Percentiles rank a stretch among this genome's conserved stretches.
Evolutionary conservation across 2,113 vertebrate genomes (phyloP).

Genomic region (Crotalus helleri): DNA sequence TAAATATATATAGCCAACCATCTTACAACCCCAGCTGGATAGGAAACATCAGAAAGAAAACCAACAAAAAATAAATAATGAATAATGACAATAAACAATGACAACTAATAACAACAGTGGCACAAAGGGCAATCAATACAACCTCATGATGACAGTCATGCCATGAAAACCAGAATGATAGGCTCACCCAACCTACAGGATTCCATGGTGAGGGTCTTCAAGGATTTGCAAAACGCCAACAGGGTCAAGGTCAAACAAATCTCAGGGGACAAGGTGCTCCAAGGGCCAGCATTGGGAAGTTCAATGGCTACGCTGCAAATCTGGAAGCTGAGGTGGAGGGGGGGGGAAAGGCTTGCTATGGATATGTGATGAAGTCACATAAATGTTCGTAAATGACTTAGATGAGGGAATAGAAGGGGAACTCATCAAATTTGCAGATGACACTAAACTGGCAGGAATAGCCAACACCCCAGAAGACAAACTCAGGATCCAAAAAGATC

Average conservation of each 20-base stretch:
- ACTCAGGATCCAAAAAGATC: too few species aligned
- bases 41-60: background rate
- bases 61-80: background rate
- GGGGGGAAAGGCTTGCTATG: fast-evolving
- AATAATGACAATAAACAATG: background rate
- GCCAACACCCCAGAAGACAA: too few species aligned
- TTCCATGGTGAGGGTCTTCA: background rate
- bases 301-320: background rate
- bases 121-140: background rate
- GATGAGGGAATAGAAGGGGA: too few species aligned
- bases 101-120: background rate
- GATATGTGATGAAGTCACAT: background rate
- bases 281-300: background rate
- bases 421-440: too few species aligned
- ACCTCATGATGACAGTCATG: background rate
- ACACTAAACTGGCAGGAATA: too few species aligned
- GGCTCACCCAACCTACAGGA: background rate
- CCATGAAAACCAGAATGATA: background rate
- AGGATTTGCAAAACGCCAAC: background rate
- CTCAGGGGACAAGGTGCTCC: background rate
- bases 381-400: too few species aligned
- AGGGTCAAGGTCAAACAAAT: background rate
- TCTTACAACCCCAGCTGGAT: background rate
- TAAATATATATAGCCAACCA: background rate
- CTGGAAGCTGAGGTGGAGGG: background rate